Evolutionary conservation across 2,113 vertebrate genomes (phyloP).

Genomic region (Lampris megalopsis): DNA sequence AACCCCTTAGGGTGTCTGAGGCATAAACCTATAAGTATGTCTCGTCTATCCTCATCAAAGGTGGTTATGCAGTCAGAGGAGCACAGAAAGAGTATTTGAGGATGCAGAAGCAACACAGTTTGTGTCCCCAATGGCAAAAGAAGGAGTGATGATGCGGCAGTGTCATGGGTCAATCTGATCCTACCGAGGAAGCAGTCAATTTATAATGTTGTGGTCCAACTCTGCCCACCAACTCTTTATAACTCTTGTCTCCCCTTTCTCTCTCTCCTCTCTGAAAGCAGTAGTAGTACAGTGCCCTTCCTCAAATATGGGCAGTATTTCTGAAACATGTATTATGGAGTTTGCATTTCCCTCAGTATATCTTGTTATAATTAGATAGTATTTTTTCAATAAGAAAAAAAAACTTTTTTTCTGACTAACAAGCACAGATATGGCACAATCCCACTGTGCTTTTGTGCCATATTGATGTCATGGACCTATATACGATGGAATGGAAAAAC

Average conservation of each 20-base stretch:
- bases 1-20: background rate
- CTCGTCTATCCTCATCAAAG: background rate
- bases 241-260: background rate
- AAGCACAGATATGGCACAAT: too few relatives aligned
- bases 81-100: constrained; percentile 14
- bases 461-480: too few relatives aligned
- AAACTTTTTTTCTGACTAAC: too few relatives aligned
- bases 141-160: background rate
- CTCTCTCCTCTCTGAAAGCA: background rate
- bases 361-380: too few relatives aligned
- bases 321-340: background rate
- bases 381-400: too few relatives aligned
- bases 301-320: background rate
- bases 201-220: constrained; percentile 4
- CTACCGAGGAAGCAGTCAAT: background rate
- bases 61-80: background rate
- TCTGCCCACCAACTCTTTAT: background rate
- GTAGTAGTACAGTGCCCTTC: background rate
- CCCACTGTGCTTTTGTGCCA: too few relatives aligned
- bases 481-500: too few relatives aligned
- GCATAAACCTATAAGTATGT: constrained; percentile 1
- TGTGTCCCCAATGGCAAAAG: constrained; percentile 19
- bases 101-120: constrained; percentile 15
- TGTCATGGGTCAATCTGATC: constrained; percentile 18
- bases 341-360: too few relatives aligned